These are phyloP conservation scores for Ranitomeya variabilis DNA, from an alignment of 2,113 vertebrate genomes.

Conservation along the genomic window DNA sequence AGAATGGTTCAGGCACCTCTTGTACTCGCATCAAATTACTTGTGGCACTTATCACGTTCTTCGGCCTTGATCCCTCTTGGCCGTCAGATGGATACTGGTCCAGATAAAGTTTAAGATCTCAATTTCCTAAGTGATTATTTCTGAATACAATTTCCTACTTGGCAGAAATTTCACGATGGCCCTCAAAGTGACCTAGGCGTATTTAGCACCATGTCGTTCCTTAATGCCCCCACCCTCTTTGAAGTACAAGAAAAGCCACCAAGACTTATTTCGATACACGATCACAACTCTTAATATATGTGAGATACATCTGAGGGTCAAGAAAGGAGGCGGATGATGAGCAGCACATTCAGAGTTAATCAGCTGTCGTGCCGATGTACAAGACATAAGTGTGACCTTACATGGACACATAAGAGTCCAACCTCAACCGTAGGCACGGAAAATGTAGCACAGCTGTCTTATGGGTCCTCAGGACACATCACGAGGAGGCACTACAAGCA, in stretches of 20 bases:
- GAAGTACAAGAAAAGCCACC: slow-evolving; percentile 21
- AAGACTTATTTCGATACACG: slow-evolving; percentile 38
- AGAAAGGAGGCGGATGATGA: not conserved
- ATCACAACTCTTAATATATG: slow-evolving; percentile 30
- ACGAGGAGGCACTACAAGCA: not conserved
- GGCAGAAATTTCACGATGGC: slow-evolving; percentile 39
- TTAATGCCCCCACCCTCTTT: not conserved
- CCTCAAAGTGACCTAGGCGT: slow-evolving; percentile 20
- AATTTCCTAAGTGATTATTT: slow-evolving; percentile 29
- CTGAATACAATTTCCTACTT: slow-evolving; percentile 35
- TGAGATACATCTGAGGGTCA: slow-evolving; percentile 23
- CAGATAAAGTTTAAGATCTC: slow-evolving; percentile 5
- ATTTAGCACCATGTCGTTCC: slow-evolving; percentile 13
- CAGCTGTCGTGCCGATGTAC: slow-evolving; percentile 37
- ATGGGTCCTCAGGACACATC: not conserved
- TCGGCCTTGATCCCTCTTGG: not conserved
- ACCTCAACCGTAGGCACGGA: not conserved
- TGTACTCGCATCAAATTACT: not conserved
- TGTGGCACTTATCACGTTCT: not conserved
- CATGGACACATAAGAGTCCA: slow-evolving; percentile 30
- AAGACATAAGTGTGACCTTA: slow-evolving; percentile 40
- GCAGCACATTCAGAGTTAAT: slow-evolving; percentile 48
- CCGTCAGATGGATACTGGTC: not conserved
- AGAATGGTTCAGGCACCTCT: not conserved
- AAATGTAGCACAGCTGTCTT: slow-evolving; percentile 39